Base-by-base conservation (phyloP, 2,113 vertebrate genomes). In the Ia io region DNA sequence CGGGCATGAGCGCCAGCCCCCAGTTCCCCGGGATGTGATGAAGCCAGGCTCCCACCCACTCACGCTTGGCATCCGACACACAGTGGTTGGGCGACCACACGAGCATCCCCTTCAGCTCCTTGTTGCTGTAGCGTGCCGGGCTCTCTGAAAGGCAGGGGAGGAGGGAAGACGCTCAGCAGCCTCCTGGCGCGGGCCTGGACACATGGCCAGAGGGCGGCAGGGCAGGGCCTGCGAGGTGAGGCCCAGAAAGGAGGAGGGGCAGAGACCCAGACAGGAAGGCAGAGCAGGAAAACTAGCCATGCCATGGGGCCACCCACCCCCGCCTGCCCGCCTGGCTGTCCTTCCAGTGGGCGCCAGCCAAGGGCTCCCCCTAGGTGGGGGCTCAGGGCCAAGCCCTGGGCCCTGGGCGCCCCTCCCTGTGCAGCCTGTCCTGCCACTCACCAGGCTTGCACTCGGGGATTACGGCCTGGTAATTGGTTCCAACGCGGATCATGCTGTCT, bases 401-500 rank as follows among this genome's bases (percentile, higher is more conserved):
- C 76, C 37, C 79, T 73, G 77, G 7, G 5, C 59, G 63, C 79
- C 90, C 95, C 65, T 84, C 93, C 91, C 53, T 63, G 59, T 22
- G 32, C 63, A 70, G 86, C 87, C 93, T 79, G 89, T 28, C 90
- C 91, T 92, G 73, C 67, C 87, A 73, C 98, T 98, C 97, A 99
- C 99, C 99, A 98, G 99, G 98, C 98, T 99, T 99, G 97, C 98
- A 99, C 98, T 99, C 99, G 23, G 99, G 99, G 94, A 99, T 99
- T 97, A 99, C 99, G 20, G 99, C 99, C 95, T 99, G 99, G 97
- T 99, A 99, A 98, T 99, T 99, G 93, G 99, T 98, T 94, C 99
- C 99, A 95, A 99, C 99, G 93, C 99, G 98, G 98, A 99, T 99
- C 99, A 99, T 99, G 95, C 99, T 99, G 98, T 99, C 99, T 99